Percentiles rank a stretch among this genome's conserved stretches.
phyloP scores from a whole-genome alignment of 2,888 invertebrate species.

The Sympetrum striolatum region DNA sequence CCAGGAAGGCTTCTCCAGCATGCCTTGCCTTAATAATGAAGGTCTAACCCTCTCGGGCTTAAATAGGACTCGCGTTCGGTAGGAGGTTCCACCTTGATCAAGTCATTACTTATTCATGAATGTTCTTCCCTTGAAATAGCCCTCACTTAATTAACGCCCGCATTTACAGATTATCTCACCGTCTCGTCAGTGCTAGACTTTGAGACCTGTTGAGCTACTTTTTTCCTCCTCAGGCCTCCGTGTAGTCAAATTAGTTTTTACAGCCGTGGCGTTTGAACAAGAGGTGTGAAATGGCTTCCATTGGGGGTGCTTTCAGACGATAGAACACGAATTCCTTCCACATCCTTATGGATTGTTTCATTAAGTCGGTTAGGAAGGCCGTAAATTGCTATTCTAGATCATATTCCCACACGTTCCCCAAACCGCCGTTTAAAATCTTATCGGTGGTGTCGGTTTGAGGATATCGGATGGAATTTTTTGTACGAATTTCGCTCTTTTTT shows the following conservation, averaged over 20 bases:
- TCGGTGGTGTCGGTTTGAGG: neutral
- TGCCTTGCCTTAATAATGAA: constrained; percentile 9
- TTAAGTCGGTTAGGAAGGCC: neutral
- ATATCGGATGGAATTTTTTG: neutral
- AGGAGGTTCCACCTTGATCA: constrained; percentile 1
- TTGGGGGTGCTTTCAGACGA: neutral
- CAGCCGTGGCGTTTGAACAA: neutral
- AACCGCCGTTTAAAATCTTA: neutral
- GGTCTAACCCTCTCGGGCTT: neutral
- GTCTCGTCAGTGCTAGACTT: neutral
- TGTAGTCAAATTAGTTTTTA: neutral
- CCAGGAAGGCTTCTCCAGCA: neutral
- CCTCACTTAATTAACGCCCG: neutral
- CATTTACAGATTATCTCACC: neutral
- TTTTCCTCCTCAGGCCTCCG: neutral
- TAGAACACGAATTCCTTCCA: neutral
- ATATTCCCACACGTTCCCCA: neutral
- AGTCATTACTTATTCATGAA: constrained; percentile 30
- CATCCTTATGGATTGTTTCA: neutral
- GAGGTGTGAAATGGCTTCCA: neutral
- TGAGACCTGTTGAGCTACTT: constrained; percentile 12
- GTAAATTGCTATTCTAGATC: neutral
- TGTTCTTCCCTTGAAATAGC: neutral
- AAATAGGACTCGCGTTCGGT: neutral
- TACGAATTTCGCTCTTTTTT: neutral